Evolutionary conservation across 1,140 invertebrate genomes (phyloP), one percentile per base, ranked within the genome.

Genomic region (Apis dorsata): DNA sequence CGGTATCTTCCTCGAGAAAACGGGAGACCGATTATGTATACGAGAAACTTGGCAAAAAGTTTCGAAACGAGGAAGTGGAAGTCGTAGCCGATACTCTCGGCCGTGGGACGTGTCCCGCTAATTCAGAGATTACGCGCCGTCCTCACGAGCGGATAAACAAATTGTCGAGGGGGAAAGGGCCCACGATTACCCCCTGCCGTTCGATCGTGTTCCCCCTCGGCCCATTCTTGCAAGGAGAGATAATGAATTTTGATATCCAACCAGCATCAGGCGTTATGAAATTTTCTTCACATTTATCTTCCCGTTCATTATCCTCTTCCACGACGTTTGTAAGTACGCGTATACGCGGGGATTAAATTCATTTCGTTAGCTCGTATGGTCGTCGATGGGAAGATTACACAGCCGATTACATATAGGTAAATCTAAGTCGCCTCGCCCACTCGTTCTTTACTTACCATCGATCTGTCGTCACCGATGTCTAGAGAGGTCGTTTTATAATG

Each of bases 81-180:
- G n/a, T n/a, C 51, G 49, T 28, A 21, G 34, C 49, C 15, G 34
- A 49, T 15, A 17, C 65, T 28, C 17, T 68, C 19, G 69, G 19
- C 21, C 44, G 44, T 15, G 9, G n/a, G 55, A 73, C 70, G 66
- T 70, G 78, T 70, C 63, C 24, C 66, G 51, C 73, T 69, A 83
- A 79, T 78, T 73, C 74, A 71, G 28, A 68, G 84, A 83, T 83
- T 83, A 77, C 66, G 62, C 55, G 49, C 24, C 44, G 49, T 51
- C 80, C 75, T 34, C 55, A 57, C 44, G 28, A 5, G 60, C 75
- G 81, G 84, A 73, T 85, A 85, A 85, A 85, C 81, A 85, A 85
- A 83, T 85, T 78, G 76, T 74, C 49, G 17, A 57, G 55, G 71
- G 49, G 82, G 78, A 86, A 66, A 75, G n/a, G 49, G 34, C 34